Evolutionary conservation across 2,888 invertebrate genomes (phyloP), one percentile per base, ranked within the genome.

Genomic region (Odontocolon sp.): DNA sequence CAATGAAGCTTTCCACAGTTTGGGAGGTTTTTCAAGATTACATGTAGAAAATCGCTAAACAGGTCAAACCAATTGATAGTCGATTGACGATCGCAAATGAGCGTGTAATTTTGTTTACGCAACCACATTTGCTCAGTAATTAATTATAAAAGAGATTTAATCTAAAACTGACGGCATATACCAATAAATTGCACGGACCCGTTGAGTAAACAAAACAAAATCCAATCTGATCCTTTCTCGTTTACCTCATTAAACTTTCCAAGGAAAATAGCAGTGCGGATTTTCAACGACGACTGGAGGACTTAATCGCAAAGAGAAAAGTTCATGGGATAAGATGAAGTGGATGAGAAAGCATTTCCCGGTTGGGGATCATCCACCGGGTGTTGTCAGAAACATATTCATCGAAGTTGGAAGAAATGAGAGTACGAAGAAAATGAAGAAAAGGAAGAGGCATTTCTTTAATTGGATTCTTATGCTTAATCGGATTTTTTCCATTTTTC

Each of bases 401-500:
- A n/a, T 40, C 33, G 57, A 45, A 16, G 14, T 36, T 61, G 36
- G 23, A 18, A 45, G 21, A 45, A 33, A 54, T 36, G 31, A 31
- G 57, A n/a, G 56, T 18, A 69, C 42, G 52, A 45, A 73, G 54
- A 54, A 69, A 75, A 74, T 42, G 45, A 26, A 38, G 50, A 66
- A 77, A 75, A 82, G 83, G 79, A 80, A 70, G 82, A 76, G 83
- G 82, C 85, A 83, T 88, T 87, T 87, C 83, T 84, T 85, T 86
- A 87, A 88, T 88, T 88, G 85, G 85, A 88, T 88, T 88, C 87
- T 88, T 85, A 87, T 86, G 84, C 86, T 82, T 73, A 80, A 79
- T 77, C 76, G 84, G 84, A 85, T 85, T 83, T 81, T 81, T 80
- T 40, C 47, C 11, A 28, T 14, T 33, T 61, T n/a, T 31, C 33